phyloP scores from a whole-genome alignment of 1,140 invertebrate genomes.

The Heliconius melpomene region DNA sequence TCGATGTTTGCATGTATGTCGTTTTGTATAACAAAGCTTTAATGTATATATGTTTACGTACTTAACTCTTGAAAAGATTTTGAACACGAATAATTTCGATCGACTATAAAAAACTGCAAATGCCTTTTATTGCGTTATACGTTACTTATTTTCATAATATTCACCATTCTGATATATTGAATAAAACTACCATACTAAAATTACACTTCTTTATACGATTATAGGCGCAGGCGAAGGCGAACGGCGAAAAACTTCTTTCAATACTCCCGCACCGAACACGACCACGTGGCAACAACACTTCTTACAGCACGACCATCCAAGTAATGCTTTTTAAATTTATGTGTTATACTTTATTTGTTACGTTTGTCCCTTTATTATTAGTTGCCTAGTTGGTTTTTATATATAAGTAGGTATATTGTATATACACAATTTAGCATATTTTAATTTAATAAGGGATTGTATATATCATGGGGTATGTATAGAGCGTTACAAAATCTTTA shows the following conservation, averaged over 20 bases:
- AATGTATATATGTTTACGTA: not conserved
- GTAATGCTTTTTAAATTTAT: constrained; percentile 36
- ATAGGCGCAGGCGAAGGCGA: constrained; percentile 15
- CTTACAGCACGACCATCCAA: constrained; percentile 73
- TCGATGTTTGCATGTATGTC: constrained; percentile 3
- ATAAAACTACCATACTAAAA: no score
- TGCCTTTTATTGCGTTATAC: no score
- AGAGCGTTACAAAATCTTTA: constrained; percentile 30
- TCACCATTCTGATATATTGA: no score
- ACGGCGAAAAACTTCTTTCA: constrained; percentile 59
- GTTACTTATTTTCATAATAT: no score
- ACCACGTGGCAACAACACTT: constrained; percentile 94
- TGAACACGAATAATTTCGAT: no score
- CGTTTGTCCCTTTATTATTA: constrained; percentile 5
- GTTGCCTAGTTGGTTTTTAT: constrained; percentile 16
- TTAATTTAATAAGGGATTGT: no score
- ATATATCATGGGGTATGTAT: not conserved
- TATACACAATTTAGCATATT: no score
- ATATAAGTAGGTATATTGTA: not conserved
- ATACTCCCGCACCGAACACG: constrained; percentile 85
- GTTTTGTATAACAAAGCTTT: not conserved
- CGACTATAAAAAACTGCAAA: no score
- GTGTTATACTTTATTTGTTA: not conserved
- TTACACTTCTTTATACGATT: no score
- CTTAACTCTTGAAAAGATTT: not conserved